A percentile compares a stretch with the other conserved stretches of the same genome.
Conservation (phyloP, 2,113 vertebrate species). For the Vulpes vulpes region DNA sequence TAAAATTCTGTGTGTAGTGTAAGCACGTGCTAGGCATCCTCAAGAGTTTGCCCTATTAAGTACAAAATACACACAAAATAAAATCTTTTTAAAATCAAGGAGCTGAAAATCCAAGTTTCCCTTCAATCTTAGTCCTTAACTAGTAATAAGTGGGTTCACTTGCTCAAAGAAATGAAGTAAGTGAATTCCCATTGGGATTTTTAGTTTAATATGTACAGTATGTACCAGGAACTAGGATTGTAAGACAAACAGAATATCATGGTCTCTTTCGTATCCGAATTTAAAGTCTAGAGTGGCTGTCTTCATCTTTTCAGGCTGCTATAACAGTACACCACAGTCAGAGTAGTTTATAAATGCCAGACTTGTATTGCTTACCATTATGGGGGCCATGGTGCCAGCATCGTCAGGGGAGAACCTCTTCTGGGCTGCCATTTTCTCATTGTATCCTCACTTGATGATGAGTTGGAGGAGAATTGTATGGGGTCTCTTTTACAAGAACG, state of each 20-base stretch:
- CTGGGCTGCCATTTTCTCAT: neutral
- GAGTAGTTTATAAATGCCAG: neutral
- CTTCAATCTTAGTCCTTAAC: neutral
- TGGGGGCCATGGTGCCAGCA: neutral
- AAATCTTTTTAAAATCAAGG: neutral
- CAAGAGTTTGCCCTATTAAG: neutral
- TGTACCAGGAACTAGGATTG: neutral
- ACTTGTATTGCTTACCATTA: neutral
- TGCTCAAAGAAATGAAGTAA: constrained; percentile 1
- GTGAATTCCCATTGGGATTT: neutral
- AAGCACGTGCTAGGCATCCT: neutral
- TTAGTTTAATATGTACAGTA: neutral
- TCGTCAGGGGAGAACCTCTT: neutral
- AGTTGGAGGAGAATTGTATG: neutral
- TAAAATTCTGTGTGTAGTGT: neutral
- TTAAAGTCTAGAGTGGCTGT: neutral
- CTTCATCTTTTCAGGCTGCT: neutral
- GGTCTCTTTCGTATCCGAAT: neutral
- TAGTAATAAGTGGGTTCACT: neutral
- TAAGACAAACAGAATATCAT: neutral
- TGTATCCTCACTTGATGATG: neutral
- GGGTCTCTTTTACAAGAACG: neutral
- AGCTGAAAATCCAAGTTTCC: neutral
- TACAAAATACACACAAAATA: neutral
- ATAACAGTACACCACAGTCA: neutral